A percentile compares a stretch with the other conserved stretches of the same genome.
phyloP scores from a whole-genome alignment of 2,113 vertebrate species.

The Centropus unirufus region DNA sequence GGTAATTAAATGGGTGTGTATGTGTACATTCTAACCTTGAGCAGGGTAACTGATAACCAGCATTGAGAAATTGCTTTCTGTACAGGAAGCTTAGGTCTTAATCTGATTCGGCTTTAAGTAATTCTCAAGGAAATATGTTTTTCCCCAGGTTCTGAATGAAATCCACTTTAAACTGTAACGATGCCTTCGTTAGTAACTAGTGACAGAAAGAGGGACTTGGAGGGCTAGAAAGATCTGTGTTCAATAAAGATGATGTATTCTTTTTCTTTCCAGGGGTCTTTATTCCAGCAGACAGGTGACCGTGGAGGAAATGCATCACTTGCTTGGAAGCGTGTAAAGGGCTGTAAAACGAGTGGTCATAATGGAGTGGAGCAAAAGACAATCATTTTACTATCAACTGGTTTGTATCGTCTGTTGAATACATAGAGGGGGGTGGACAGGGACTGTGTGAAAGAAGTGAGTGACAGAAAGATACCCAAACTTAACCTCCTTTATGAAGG shows the following conservation, averaged over 20 bases:
- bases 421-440: neutral
- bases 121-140: neutral
- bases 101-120: neutral
- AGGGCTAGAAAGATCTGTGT: neutral
- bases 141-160: neutral
- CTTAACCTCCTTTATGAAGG: neutral
- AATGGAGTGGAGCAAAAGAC: slow-evolving; percentile 81
- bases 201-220: accelerated
- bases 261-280: slow-evolving; percentile 77
- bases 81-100: neutral
- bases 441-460: neutral
- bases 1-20: slow-evolving; percentile 9
- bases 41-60: neutral
- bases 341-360: slow-evolving; percentile 76
- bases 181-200: neutral
- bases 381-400: slow-evolving; percentile 91
- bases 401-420: slow-evolving; percentile 71
- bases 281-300: slow-evolving; percentile 78
- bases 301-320: slow-evolving; percentile 74
- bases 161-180: neutral
- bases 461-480: neutral
- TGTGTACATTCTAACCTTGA: neutral
- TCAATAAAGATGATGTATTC: neutral
- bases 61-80: slow-evolving; percentile 2
- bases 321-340: slow-evolving; percentile 89